Evolutionary conservation across 2,113 vertebrate species (phyloP).

Genomic region (Dolichallabes microphthalmus): DNA sequence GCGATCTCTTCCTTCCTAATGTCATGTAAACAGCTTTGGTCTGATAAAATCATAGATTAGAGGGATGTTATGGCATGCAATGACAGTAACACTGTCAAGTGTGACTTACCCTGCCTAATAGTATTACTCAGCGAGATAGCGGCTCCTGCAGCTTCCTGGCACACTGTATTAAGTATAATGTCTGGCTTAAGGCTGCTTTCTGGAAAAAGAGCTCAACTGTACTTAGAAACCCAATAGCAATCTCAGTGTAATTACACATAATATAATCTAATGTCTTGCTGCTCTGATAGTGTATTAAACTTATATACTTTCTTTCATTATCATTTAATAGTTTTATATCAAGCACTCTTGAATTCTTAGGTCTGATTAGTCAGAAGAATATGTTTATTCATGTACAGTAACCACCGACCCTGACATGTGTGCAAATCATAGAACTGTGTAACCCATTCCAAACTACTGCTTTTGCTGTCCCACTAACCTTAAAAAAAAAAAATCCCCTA

Average conservation of each 20-base stretch:
- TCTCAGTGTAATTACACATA: slow-evolving; percentile 7
- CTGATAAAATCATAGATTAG: slow-evolving; percentile 22
- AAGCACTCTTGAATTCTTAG: background rate
- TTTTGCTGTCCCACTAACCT: background rate
- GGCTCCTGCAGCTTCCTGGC: slow-evolving; percentile 40
- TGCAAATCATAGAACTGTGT: background rate
- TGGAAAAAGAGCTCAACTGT: slow-evolving; percentile 31
- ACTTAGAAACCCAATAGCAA: background rate
- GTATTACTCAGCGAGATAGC: slow-evolving; percentile 41
- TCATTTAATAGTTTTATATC: background rate
- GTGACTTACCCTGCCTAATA: slow-evolving; percentile 49
- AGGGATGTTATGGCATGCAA: slow-evolving; percentile 34
- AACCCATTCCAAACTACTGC: background rate
- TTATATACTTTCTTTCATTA: background rate
- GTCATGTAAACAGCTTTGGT: slow-evolving; percentile 4
- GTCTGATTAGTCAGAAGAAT: slow-evolving; percentile 3
- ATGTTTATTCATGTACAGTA: background rate
- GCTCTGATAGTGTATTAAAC: background rate
- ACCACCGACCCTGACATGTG: background rate
- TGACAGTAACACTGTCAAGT: slow-evolving; percentile 43
- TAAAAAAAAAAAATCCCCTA: background rate
- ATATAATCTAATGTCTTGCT: background rate
- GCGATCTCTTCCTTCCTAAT: background rate
- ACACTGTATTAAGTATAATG: slow-evolving; percentile 46
- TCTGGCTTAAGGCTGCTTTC: slow-evolving; percentile 47